These are phyloP conservation scores for Brachyopa scutellaris DNA, from an alignment of 2,888 invertebrate genomes.

Conservation along the genomic window DNA sequence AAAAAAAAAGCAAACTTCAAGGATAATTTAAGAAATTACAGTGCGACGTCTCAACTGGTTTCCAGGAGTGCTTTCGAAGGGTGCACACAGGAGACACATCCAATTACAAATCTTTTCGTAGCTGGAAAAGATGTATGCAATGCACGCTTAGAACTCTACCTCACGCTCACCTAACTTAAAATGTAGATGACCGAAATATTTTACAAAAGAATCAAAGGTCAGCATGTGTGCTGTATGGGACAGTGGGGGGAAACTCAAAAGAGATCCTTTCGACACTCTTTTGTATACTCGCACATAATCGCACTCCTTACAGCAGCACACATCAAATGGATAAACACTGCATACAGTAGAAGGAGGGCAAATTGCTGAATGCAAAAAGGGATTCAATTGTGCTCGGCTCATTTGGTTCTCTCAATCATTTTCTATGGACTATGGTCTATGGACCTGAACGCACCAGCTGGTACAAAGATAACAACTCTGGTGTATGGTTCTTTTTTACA, in stretches of 20 bases:
- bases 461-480: slow-evolving; percentile 70
- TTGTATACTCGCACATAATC: slow-evolving; percentile 20
- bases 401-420: slow-evolving; percentile 73
- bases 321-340: background rate
- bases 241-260: slow-evolving; percentile 13
- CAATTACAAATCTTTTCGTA: slow-evolving; percentile 44
- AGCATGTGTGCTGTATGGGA: slow-evolving; percentile 28
- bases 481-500: slow-evolving; percentile 6
- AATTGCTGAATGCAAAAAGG: slow-evolving; percentile 43
- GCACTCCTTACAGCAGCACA: background rate
- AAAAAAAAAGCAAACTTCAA: slow-evolving; percentile 1
- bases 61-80: background rate
- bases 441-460: slow-evolving; percentile 73
- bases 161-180: slow-evolving; percentile 40
- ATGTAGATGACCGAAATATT: slow-evolving; percentile 60
- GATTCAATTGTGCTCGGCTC: slow-evolving; percentile 73
- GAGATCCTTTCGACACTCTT: slow-evolving; percentile 26
- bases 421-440: too few relatives aligned
- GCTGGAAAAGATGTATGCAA: slow-evolving; percentile 26
- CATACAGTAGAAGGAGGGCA: slow-evolving; percentile 13
- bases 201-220: slow-evolving; percentile 66
- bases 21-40: slow-evolving; percentile 56
- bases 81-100: slow-evolving; percentile 10
- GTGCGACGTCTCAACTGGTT: slow-evolving; percentile 15
- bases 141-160: too few relatives aligned